These are phyloP conservation scores for Cheirogaleus major DNA, from an alignment of 2,797 vertebrate species.

Conservation along the genomic window DNA sequence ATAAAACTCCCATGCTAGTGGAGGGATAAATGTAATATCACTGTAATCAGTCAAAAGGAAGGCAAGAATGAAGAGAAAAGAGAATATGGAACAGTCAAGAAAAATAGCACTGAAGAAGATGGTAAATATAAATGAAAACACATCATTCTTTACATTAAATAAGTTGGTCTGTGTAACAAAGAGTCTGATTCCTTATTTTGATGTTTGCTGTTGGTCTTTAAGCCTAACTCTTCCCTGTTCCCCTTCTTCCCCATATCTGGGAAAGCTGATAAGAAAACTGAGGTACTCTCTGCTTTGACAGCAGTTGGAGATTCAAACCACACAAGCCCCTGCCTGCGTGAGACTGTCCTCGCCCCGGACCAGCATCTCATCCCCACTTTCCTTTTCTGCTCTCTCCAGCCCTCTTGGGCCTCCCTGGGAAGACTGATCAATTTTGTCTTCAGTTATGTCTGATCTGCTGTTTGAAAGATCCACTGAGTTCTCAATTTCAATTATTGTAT, in stretches of 20 bases:
- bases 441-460: not conserved
- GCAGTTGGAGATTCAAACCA: not conserved
- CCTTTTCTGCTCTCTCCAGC: not conserved
- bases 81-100: not conserved
- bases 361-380: no score
- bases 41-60: not conserved
- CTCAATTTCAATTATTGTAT: slow-evolving; percentile 2
- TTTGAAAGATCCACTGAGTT: not conserved
- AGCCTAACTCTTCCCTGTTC: not conserved
- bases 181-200: not conserved
- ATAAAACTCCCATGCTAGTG: not conserved
- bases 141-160: not conserved
- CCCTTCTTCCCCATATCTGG: not conserved
- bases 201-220: not conserved
- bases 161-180: not conserved
- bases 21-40: not conserved
- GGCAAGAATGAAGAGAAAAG: not conserved
- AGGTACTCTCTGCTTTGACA: not conserved
- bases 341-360: not conserved
- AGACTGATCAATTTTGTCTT: not conserved
- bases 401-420: not conserved
- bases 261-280: not conserved
- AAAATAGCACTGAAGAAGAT: not conserved
- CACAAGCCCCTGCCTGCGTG: not conserved
- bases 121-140: not conserved